Base-by-base conservation (phyloP, 2,113 vertebrate species). In the Thamnophis sirtalis region DNA sequence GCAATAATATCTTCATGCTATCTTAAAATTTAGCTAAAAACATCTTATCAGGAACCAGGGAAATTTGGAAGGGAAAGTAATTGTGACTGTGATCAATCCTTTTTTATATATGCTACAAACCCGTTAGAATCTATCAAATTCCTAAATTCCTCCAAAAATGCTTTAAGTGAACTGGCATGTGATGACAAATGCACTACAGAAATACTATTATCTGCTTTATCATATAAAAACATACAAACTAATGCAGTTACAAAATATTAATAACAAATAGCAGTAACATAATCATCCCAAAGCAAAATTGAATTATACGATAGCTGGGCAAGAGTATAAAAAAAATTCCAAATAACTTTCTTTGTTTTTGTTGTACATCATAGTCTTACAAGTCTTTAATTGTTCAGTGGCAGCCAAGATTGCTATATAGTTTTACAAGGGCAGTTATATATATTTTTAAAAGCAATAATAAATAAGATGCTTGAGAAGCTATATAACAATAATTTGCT, bases 1-100 rank as follows among this genome's bases (percentile, higher is more conserved):
- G 22, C 22, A 58, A 58, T 56, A 56, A 56, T 22, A 56, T 24
- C 56, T 58, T 58, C 22, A 58, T 58, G 22, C 56, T 58, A 58
- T 3, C 22, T 58, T 58, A 93, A 86, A 54, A 85, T 86, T 93
- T 92, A 88, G 54, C 13, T 9, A 55, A n/a, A 89, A 92, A 87
- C 0, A 0, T 49, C 88, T 24, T 28, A 88, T 26, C 22, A 92
- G 26, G 89, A 58, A 63, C 60, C 60, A 93, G 26, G 63, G 90
- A 87, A 86, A 88, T 58, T 58, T 58, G 56, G 21, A 58, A 58
- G 21, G 56, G 56, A 21, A 58, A 58, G 6, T 58, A 58, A 58
- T 22, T 24, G 58, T 63, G 26, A 63, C 9, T 28, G 9, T 63
- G 58, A 28, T 63, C 58, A 63, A 63, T 26, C 58, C 24, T 10